These are phyloP conservation scores for Scytalopus superciliaris DNA, from an alignment of 2,113 vertebrate species.

Conservation along the genomic window DNA sequence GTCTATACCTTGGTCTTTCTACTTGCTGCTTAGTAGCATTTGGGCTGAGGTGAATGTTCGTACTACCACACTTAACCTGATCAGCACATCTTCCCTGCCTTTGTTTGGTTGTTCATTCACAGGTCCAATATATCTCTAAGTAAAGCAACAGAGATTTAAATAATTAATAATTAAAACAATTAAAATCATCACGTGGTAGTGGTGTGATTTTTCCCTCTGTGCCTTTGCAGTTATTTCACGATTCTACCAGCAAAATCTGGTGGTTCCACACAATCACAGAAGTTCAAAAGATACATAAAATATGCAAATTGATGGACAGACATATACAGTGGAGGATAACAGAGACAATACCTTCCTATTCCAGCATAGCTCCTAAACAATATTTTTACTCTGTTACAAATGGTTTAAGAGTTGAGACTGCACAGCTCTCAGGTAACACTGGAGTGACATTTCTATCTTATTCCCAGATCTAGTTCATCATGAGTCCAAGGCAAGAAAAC, in stretches of 20 bases:
- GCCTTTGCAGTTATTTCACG: background rate
- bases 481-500: background rate
- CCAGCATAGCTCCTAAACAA: background rate
- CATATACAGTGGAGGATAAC: background rate
- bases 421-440: background rate
- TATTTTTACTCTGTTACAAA: background rate
- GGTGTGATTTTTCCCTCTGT: background rate
- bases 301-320: background rate
- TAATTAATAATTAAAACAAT: background rate
- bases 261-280: background rate
- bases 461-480: background rate
- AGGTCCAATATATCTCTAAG: background rate
- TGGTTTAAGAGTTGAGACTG: background rate
- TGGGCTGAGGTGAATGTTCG: background rate
- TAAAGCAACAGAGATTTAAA: background rate
- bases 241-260: background rate
- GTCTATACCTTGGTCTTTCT: background rate
- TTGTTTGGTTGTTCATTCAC: background rate
- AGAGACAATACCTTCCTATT: background rate
- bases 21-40: background rate
- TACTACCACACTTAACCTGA: background rate
- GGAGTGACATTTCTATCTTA: background rate
- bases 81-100: rapidly evolving
- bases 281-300: background rate
- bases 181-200: background rate